Percentiles rank a stretch among this genome's conserved stretches.
Evolutionary conservation across 2,113 vertebrate species (phyloP).

Genomic region (Rynchops niger): DNA sequence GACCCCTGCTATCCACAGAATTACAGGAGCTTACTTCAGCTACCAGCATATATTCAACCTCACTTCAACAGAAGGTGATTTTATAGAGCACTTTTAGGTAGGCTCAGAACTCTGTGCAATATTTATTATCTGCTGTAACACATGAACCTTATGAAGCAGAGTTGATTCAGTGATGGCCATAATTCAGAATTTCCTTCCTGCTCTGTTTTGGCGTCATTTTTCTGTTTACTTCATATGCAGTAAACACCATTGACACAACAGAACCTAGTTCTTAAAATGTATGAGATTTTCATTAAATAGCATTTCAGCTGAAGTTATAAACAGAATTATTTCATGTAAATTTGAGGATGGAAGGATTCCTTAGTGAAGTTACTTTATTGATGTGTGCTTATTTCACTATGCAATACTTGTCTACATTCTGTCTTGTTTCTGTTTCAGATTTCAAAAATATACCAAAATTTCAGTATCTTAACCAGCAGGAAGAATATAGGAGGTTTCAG

Average conservation of each 20-base stretch:
- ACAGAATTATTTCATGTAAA: neutral
- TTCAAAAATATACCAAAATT: neutral
- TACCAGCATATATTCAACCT: neutral
- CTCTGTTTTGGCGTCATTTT: neutral
- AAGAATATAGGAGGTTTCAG: neutral
- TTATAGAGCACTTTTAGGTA: neutral
- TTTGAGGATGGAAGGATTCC: neutral
- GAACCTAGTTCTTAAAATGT: neutral
- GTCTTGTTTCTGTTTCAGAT: neutral
- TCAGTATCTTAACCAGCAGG: neutral
- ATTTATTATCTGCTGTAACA: neutral
- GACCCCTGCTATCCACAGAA: neutral
- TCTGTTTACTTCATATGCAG: neutral
- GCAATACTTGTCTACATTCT: neutral
- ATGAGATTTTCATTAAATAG: neutral
- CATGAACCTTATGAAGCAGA: neutral
- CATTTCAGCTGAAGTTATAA: neutral
- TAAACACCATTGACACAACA: neutral
- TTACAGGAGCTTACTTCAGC: neutral
- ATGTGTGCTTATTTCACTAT: neutral
- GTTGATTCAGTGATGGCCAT: neutral
- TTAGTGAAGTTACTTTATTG: neutral
- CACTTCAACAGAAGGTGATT: neutral
- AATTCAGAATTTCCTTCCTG: slow-evolving; percentile 3
- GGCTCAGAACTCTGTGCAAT: neutral